A percentile compares a stretch with the other conserved stretches of the same genome.
These are phyloP conservation scores for Charadrius vociferus DNA, from an alignment of 2,113 vertebrate species.

Conservation along the genomic window DNA sequence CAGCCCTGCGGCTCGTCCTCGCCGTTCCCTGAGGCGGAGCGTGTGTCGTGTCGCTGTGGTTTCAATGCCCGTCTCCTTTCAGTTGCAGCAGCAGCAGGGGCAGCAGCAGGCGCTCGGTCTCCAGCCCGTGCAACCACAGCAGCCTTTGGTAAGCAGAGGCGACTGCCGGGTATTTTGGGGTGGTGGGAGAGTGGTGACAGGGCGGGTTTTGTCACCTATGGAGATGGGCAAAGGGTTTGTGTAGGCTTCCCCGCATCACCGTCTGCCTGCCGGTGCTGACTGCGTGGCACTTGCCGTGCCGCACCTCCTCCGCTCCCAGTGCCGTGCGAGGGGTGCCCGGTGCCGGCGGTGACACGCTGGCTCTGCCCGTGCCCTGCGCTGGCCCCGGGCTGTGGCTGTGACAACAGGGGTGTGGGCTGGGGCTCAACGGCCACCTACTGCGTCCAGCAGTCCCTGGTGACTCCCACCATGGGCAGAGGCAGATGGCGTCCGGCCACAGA, in stretches of 20 bases:
- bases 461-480: background rate
- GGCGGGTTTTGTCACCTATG: background rate
- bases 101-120: conserved; percentile 63
- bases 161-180: accelerated
- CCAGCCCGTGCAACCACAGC: conserved; percentile 74
- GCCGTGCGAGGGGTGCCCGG: background rate
- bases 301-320: background rate
- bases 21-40: accelerated
- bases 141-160: conserved; percentile 72
- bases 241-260: too few species aligned
- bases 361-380: background rate
- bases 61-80: background rate
- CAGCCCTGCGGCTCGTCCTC: accelerated
- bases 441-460: background rate
- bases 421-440: background rate
- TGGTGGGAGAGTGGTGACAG: background rate
- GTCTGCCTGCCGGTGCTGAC: background rate
- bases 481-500: background rate
- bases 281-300: background rate
- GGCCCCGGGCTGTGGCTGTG: background rate
- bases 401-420: background rate
- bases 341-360: accelerated
- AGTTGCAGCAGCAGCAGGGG: conserved; percentile 40
- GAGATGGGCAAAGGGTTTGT: background rate
- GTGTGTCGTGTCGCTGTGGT: accelerated